Base-by-base conservation (phyloP, 2,888 invertebrate genomes). In the Netelia melanura region DNA sequence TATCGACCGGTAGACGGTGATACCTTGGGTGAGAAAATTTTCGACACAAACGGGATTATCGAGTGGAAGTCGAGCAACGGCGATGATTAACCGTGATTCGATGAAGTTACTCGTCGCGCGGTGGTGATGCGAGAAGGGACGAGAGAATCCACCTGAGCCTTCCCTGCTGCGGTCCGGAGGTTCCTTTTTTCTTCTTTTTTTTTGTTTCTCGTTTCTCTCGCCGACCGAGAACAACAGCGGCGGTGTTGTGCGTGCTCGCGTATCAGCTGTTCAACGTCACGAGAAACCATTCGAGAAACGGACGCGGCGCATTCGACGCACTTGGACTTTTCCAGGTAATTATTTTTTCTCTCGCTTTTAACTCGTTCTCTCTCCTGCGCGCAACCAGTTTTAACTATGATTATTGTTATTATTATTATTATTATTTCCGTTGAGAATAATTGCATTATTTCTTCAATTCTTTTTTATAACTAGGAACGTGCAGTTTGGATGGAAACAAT, bases 281-380 rank as follows among this genome's bases (percentile, higher is more conserved):
- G 64, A 77, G 78, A 43, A 70, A 76, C 44, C 81, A 67, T 76
- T 76, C 71, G 81, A 64, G 78, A 72, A 38, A 64, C 74, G 74
- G 54, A 74, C 54, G 23, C 23, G 44, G 62, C 65, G 64, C 43
- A 23, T 30, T 44, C 38, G 17, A 62, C 77, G 76, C 72, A 77
- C 72, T 84, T 81, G 81, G 81, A 84, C 81, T 81, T 84, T 78
- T 84, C 81, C 84, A 84, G 84, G 84, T 84, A 62, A 68, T 61
- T 52, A 23, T 61, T 62, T 72, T 65, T 43, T 58, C 5, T 5
- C 10, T 48, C 10, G 25, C 21, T 21, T 11, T 30, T 11, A 17
- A 10, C 67, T n/a, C 2, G 44, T 48, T 71, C 56, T 30, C 1
- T 23, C 30, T 17, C 5, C 11, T 10, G 5, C 11, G 2, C 9